Evolutionary conservation across 2,888 invertebrate species (phyloP).

Genomic region (Chalcosyrphus nemorum): DNA sequence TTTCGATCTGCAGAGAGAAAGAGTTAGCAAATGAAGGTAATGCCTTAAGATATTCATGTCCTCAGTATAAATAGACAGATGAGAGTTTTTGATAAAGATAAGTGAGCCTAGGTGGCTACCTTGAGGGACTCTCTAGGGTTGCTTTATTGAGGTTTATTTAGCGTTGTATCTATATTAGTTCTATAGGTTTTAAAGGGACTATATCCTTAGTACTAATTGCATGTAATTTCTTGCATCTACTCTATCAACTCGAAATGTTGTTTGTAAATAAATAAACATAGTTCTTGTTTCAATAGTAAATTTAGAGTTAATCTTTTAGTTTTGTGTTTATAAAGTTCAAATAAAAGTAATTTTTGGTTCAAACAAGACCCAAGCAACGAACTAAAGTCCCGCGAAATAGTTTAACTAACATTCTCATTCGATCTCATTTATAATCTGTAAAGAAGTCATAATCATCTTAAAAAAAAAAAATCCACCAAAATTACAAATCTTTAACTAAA

Average conservation of each 20-base stretch:
- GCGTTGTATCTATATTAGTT: no score
- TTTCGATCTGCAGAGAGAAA: no score
- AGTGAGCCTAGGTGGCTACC: no score
- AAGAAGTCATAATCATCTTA: conserved; percentile 37
- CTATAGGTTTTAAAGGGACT: neutral
- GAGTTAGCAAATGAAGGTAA: no score
- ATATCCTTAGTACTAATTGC: neutral
- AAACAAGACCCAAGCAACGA: neutral
- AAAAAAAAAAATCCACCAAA: conserved; percentile 9
- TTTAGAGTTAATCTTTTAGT: conserved; percentile 8
- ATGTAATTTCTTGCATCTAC: conserved; percentile 7
- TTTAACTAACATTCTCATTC: neutral
- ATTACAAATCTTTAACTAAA: conserved; percentile 35
- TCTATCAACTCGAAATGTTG: conserved; percentile 8
- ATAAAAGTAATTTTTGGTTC: neutral
- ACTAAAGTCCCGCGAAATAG: neutral
- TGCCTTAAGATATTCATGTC: no score
- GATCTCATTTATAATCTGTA: conserved; percentile 30
- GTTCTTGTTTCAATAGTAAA: neutral
- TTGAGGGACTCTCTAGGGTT: no score
- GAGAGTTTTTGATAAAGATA: no score
- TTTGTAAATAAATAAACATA: conserved; percentile 16
- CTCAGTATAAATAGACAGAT: no score
- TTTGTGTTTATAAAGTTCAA: no score
- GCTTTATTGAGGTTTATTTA: no score